Evolutionary conservation across 2,888 invertebrate species (phyloP), one percentile per base, ranked within the genome.

Genomic region (Drosophila nr. perissopoda): DNA sequence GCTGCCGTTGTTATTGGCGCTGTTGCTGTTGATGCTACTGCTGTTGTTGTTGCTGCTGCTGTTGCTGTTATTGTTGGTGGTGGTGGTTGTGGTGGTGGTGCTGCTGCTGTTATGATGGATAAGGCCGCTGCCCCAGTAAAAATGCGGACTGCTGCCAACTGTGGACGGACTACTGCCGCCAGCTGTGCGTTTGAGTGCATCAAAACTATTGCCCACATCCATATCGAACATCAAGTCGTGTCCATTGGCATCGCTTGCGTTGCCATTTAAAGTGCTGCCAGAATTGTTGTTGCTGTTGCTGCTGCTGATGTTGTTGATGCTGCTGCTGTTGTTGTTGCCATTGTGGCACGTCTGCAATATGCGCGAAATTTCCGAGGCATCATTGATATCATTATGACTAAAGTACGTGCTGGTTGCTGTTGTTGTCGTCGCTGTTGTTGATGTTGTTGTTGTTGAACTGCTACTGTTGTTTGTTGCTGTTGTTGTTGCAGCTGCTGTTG

Each of bases 281-380:
- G 56, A 56, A 27, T 13, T 56, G 11, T 18, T 63, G 48, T 4
- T 59, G 38, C 0, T 64, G 63, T 2, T 52, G 21, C 2, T 53
- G 53, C 0, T 63, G 36, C 7, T 62, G 54, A 2, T 60, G 31
- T 18, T 67, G 40, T 54, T 60, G 49, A 51, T 40, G 46, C 18
- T 62, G 21, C 5, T 74, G 54, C 8, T 57, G 51, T 21, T 48
- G 49, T 92, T 93, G 70, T 92, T 93, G 46, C 93, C 93, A 46
- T 93, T 93, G 81, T 93, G 93, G 72, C 93, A 93, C 63, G 93
- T 93, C 73, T 93, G 93, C 69, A 93, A 81, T 64, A 93, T 93
- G 65, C 93, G 91, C 25, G 93, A 93, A 68, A 93, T 93, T 78
- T 93, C 93, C 51, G 93, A 93, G 27, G 93, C 92, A 80, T 93